A percentile compares a stretch with the other conserved stretches of the same genome.
Evolutionary conservation across 2,888 invertebrate genomes (phyloP).

Genomic region (Trachelus stipa): DNA sequence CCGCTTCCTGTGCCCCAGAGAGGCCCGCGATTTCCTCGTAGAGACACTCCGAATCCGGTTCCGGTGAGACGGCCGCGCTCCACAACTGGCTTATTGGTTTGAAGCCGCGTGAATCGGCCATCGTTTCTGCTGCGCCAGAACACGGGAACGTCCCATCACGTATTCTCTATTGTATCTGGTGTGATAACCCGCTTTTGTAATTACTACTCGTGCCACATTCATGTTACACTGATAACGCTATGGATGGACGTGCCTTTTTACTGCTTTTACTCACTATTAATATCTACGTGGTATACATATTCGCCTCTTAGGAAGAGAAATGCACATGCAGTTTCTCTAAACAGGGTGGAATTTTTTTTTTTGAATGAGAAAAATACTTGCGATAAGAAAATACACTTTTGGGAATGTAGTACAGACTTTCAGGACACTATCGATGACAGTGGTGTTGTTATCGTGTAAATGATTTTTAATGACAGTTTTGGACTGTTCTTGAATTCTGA

Average conservation of each 20-base stretch:
- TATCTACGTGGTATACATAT: not conserved
- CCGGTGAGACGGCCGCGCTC: conserved; percentile 60
- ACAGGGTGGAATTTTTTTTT: not conserved
- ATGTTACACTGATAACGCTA: not conserved
- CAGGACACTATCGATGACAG: not conserved
- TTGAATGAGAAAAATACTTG: not conserved
- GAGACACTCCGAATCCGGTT: conserved; percentile 64
- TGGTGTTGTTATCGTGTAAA: not conserved
- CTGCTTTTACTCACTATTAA: not conserved
- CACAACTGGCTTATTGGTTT: conserved; percentile 65
- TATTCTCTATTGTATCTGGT: conserved; percentile 9
- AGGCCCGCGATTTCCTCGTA: conserved; percentile 64
- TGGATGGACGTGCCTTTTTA: not conserved
- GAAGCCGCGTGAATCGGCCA: conserved; percentile 65
- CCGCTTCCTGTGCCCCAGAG: conserved; percentile 54
- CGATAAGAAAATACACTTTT: not conserved
- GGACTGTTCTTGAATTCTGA: not conserved
- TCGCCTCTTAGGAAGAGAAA: not conserved
- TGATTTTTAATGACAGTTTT: not conserved
- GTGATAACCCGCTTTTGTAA: not conserved
- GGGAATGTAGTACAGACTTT: not conserved
- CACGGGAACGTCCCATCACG: conserved; percentile 10
- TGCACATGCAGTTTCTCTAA: not conserved
- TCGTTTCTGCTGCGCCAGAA: conserved; percentile 52
- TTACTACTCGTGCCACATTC: not conserved